Conservation (phyloP, 2,113 vertebrate species). For the Maccullochella peelii region DNA sequence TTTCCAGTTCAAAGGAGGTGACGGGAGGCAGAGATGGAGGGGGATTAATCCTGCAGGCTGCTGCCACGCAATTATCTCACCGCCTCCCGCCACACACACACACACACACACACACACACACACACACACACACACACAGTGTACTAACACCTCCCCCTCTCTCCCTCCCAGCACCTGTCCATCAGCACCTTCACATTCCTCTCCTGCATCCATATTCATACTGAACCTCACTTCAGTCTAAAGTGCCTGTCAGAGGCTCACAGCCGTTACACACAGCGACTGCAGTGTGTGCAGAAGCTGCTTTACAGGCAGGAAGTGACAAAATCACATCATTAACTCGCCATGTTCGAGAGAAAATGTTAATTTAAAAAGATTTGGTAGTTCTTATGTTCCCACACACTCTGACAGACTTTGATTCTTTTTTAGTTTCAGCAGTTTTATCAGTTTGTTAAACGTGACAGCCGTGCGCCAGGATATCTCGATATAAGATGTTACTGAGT, state of each 20-base stretch:
- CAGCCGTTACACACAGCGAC: slow-evolving; percentile 3
- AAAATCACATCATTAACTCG: neutral
- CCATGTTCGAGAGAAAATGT: neutral
- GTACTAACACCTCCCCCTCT: slow-evolving; percentile 36
- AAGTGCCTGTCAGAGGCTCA: slow-evolving; percentile 10
- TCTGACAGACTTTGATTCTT: too few species aligned
- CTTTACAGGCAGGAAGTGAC: neutral
- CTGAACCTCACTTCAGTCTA: slow-evolving; percentile 22
- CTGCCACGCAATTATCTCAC: slow-evolving; percentile 83
- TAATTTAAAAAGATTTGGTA: too few species aligned
- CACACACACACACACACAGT: neutral
- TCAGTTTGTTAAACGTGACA: too few species aligned
- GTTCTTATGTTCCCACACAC: too few species aligned
- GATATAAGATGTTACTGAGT: too few species aligned
- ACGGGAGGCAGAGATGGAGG: slow-evolving; percentile 45
- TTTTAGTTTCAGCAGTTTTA: too few species aligned
- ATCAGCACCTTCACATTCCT: slow-evolving; percentile 47
- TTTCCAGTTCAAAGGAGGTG: slow-evolving; percentile 58
- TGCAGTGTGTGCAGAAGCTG: neutral
- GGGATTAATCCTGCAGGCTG: slow-evolving; percentile 77
- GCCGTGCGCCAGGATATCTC: too few species aligned
- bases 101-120: neutral
- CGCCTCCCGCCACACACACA: slow-evolving; percentile 2
- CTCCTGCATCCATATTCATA: slow-evolving; percentile 48
- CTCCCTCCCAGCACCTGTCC: slow-evolving; percentile 43